A percentile compares a stretch with the other conserved stretches of the same genome.
Evolutionary conservation across 2,797 vertebrate genomes (phyloP).

Genomic region (Gorsachius magnificus): DNA sequence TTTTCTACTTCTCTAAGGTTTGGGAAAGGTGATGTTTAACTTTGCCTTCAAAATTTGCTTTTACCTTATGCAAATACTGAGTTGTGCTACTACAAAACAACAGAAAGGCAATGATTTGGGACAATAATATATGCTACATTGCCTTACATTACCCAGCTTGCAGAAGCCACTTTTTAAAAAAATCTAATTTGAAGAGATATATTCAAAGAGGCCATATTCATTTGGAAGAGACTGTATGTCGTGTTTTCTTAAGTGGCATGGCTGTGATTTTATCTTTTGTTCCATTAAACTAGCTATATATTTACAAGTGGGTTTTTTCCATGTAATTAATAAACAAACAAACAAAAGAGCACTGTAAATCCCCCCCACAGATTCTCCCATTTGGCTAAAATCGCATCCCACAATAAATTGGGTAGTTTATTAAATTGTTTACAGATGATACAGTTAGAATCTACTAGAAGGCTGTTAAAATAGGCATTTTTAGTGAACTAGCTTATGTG

Average conservation of each 20-base stretch:
- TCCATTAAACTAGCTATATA: neutral
- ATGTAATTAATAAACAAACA: neutral
- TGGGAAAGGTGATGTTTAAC: neutral
- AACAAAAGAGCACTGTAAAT: neutral
- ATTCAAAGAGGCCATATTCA: neutral
- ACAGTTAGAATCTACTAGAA: neutral
- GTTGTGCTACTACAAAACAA: neutral
- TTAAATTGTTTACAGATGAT: constrained; percentile 24
- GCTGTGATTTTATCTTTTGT: neutral
- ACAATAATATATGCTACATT: neutral
- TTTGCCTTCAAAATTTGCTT: neutral
- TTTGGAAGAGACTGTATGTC: neutral
- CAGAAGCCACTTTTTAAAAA: neutral
- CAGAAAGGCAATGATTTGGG: neutral
- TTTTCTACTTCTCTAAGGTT: neutral
- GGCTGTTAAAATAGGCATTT: neutral
- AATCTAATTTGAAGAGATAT: neutral
- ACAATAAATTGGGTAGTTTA: neutral
- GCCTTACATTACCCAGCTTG: neutral
- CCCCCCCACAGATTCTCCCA: neutral
- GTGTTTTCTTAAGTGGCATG: neutral
- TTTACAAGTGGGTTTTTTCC: neutral
- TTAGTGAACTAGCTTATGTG: neutral
- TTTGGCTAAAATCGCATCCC: neutral
- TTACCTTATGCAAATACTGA: neutral